A percentile compares a stretch with the other conserved stretches of the same genome.
Evolutionary conservation across 2,113 vertebrate genomes (phyloP).

Genomic region (Cryptotis parvus): DNA sequence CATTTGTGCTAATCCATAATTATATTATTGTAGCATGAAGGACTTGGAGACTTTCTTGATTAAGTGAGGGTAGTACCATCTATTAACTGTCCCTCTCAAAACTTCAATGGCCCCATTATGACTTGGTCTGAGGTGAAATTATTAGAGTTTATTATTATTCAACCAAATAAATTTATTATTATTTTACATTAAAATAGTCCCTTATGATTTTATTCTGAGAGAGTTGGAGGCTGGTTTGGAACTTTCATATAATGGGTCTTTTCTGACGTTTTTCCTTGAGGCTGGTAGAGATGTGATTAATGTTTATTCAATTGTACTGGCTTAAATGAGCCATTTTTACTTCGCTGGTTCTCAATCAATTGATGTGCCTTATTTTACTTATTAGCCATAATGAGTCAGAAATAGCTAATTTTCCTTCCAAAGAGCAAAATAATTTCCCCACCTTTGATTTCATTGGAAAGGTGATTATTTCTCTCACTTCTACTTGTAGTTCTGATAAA

Average conservation of each 20-base stretch:
- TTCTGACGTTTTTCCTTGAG: background rate
- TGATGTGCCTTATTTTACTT: slow-evolving; percentile 39
- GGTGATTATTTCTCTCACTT: slow-evolving; percentile 7
- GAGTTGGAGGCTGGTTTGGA: background rate
- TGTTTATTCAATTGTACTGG: slow-evolving; percentile 26
- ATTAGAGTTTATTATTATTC: background rate
- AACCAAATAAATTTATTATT: too few relatives aligned
- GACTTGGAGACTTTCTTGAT: background rate
- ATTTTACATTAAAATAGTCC: too few relatives aligned
- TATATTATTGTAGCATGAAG: background rate
- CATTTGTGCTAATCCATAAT: background rate
- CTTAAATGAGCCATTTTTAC: slow-evolving; percentile 35
- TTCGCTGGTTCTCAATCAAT: slow-evolving; percentile 51
- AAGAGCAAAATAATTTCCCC: background rate
- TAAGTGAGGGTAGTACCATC: background rate
- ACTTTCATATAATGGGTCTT: background rate
- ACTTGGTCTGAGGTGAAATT: background rate
- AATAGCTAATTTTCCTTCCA: slow-evolving; percentile 52
- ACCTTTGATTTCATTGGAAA: slow-evolving; percentile 15
- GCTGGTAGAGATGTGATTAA: background rate
- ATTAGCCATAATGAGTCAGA: slow-evolving; percentile 46
- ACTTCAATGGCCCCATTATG: background rate
- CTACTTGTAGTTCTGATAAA: background rate
- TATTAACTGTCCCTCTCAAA: background rate
- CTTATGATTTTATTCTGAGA: background rate